Base-by-base conservation (phyloP, 2,888 invertebrate species). In the Ochropacha duplaris region DNA sequence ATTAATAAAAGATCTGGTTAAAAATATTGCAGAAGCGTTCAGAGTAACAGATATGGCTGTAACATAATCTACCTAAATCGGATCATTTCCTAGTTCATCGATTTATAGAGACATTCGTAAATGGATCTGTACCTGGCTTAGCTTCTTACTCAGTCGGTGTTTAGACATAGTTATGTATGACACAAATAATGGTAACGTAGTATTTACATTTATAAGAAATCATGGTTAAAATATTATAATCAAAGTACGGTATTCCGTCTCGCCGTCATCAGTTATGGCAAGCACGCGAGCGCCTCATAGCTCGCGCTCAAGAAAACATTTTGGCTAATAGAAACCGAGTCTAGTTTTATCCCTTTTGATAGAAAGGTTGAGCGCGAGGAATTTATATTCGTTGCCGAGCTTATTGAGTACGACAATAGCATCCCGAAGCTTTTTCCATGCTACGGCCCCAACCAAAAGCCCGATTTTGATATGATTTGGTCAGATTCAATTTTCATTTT, bases 291-390 rank as follows among this genome's bases (percentile, higher is more conserved):
- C 31, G 52, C 31, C 34, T 50, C 58, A 55, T 39, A 55, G 60
- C 58, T 49, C 50, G 54, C 26, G 51, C 54, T 56, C 54, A 55
- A 59, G 54, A 50, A 50, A 52, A 61, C 62, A 66, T 68, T 69
- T 65, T 65, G 51, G 61, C 62, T 77, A 76, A 81, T 78, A 78
- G 78, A 80, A 78, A 77, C 69, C 50, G 67, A 72, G 65, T 69
- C 66, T 69, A 68, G 66, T 69, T 76, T 78, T 71, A 84, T 81
- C 78, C 80, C 69, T 67, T 83, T 73, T 79, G 76, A 82, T 81
- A 74, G 75, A 81, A 83, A 79, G 77, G 71, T 66, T 72, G 67
- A 68, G 66, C 66, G 74, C 55, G 59, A 65, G 69, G 69, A 74
- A 78, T 79, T 81, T 81, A 77, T 78, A 76, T 81, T 74, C 75